Conservation (phyloP, 2,888 invertebrate species). For the Drosophila paucipuncta region DNA sequence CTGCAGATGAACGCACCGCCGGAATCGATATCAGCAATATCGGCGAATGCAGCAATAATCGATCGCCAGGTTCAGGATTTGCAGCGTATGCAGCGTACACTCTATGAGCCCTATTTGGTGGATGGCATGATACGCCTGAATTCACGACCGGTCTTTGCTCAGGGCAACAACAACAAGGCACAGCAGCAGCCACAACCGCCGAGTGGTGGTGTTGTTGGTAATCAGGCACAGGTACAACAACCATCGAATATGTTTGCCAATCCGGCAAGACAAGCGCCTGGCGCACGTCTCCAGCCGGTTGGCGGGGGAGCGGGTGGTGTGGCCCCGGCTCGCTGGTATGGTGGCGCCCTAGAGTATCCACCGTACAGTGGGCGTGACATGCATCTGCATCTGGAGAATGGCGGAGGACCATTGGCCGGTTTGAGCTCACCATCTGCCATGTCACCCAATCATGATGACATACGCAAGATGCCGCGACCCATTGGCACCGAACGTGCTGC, state of each 20-base stretch:
- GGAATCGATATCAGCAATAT: conserved; percentile 48
- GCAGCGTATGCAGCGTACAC: conserved; percentile 59
- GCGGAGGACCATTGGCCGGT: conserved; percentile 77
- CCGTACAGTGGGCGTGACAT: conserved; percentile 79
- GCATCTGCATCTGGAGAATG: conserved; percentile 82
- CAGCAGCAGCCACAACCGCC: conserved; percentile 55
- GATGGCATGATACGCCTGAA: conserved; percentile 89
- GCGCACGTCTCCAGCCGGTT: conserved; percentile 49
- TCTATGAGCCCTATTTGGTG: conserved; percentile 71
- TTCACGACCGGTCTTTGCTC: conserved; percentile 92
- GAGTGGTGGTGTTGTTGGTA: conserved; percentile 43
- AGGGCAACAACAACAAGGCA: conserved; percentile 65
- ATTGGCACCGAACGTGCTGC: conserved; percentile 92
- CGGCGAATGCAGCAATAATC: conserved; percentile 60
- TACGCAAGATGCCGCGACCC: conserved; percentile 88
- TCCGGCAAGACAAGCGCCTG: conserved; percentile 77
- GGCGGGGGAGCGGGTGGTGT: conserved; percentile 61
- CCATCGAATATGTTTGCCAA: conserved; percentile 63
- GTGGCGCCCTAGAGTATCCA: conserved; percentile 76
- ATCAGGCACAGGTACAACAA: conserved; percentile 66
- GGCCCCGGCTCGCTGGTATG: conserved; percentile 74
- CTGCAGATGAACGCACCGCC: conserved; percentile 66
- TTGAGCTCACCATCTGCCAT: conserved; percentile 84
- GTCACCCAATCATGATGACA: conserved; percentile 85
- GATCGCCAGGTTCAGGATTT: conserved; percentile 68